Evolutionary conservation across 2,888 invertebrate genomes (phyloP).

Genomic region (Apamea anceps): DNA sequence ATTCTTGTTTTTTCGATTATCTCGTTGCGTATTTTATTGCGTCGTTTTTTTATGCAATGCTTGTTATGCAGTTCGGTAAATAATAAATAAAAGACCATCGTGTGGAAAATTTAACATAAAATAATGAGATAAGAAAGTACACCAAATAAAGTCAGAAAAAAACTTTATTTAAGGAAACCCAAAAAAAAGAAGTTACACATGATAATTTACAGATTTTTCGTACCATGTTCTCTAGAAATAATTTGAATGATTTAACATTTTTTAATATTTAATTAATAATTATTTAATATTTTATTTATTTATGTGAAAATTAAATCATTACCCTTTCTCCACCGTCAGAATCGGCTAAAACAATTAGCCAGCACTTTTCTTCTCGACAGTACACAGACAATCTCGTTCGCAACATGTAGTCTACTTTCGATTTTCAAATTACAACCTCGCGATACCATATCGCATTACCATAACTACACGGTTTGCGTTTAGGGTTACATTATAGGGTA

Average conservation of each 20-base stretch:
- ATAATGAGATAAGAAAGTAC: not conserved
- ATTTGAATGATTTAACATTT: not conserved
- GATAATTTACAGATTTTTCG: not conserved
- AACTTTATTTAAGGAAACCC: not conserved
- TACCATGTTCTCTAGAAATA: too few species aligned
- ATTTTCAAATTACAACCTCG: conserved; percentile 80
- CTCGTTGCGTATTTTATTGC: not conserved
- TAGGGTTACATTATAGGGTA: conserved; percentile 61
- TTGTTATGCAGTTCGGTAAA: not conserved
- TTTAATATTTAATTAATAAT: not conserved
- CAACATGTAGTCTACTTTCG: conserved; percentile 84
- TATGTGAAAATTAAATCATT: not conserved
- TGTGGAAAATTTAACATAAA: not conserved
- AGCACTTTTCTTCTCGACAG: conserved; percentile 61
- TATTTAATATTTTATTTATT: too few species aligned
- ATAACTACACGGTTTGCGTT: conserved; percentile 74
- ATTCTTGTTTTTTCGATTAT: conserved; percentile 16
- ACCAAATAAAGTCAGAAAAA: not conserved
- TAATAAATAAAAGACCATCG: not conserved
- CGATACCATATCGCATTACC: conserved; percentile 77
- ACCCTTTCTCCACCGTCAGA: not conserved
- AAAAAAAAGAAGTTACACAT: not conserved
- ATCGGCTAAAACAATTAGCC: conserved; percentile 4
- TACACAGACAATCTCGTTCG: conserved; percentile 72
- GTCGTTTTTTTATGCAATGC: conserved; percentile 4